Evolutionary conservation across 2,888 invertebrate genomes (phyloP).

Genomic region (Papilio elwesi): DNA sequence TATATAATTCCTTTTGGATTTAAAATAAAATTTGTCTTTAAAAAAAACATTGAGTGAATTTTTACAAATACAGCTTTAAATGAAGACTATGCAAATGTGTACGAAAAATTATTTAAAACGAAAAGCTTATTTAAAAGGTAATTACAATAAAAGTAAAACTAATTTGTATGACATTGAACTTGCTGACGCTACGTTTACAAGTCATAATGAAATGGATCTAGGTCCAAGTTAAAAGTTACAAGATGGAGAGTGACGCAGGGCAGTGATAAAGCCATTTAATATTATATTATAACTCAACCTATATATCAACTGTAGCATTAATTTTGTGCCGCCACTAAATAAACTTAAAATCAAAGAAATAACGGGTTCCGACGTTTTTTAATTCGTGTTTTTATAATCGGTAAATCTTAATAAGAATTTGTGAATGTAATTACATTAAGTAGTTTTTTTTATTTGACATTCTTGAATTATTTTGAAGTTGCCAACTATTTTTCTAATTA

Average conservation of each 20-base stretch:
- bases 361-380: constrained; percentile 23
- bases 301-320: constrained; percentile 37
- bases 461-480: not conserved
- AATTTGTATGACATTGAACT: constrained; percentile 33
- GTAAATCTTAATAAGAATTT: constrained; percentile 13
- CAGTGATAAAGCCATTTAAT: constrained; percentile 52
- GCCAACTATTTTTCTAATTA: not conserved
- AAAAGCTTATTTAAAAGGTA: no score
- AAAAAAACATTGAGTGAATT: no score
- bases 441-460: not conserved
- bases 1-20: no score
- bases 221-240: constrained; percentile 55
- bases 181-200: constrained; percentile 59
- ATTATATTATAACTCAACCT: constrained; percentile 50
- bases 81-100: no score
- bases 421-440: constrained; percentile 20
- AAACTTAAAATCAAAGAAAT: constrained; percentile 8
- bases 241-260: constrained; percentile 53
- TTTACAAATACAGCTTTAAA: no score
- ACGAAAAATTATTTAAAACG: no score
- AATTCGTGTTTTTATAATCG: constrained; percentile 24
- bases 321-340: constrained; percentile 12
- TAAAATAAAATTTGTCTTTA: no score
- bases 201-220: constrained; percentile 70
- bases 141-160: not conserved